phyloP scores from a whole-genome alignment of 2,888 invertebrate genomes.

The Lamellibrachia columna region DNA sequence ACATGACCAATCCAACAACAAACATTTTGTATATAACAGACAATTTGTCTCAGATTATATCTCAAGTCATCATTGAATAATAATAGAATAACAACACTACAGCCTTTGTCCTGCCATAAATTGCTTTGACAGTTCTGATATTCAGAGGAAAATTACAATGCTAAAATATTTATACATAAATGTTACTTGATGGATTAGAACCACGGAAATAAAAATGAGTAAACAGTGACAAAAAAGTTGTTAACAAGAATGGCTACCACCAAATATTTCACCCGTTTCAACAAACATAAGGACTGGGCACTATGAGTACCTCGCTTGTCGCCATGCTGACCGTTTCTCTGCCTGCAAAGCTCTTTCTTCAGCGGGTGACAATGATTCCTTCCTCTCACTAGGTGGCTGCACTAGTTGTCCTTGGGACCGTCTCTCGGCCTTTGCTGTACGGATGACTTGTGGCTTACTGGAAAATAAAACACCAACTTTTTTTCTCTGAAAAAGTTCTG shows the following conservation, averaged over 20 bases:
- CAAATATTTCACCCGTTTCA: neutral
- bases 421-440: conserved; percentile 25
- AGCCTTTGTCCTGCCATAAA: no score
- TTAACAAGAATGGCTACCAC: no score
- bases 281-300: neutral
- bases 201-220: no score
- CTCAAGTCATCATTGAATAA: neutral
- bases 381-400: neutral
- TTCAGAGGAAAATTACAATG: no score
- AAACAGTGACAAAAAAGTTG: no score
- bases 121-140: no score
- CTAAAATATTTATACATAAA: no score
- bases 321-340: conserved; percentile 23
- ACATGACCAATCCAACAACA: neutral
- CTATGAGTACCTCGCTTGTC: conserved; percentile 8
- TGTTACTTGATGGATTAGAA: no score
- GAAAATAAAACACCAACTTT: neutral
- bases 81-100: no score
- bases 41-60: neutral
- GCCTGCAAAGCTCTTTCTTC: conserved; percentile 21
- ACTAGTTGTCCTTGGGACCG: conserved; percentile 17
- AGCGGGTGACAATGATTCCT: conserved; percentile 16
- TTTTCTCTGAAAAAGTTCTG: neutral
- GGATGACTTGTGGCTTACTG: neutral
- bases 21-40: no score